These are phyloP conservation scores for Eupithecia exiguata DNA, from an alignment of 2,888 invertebrate species.

Conservation along the genomic window DNA sequence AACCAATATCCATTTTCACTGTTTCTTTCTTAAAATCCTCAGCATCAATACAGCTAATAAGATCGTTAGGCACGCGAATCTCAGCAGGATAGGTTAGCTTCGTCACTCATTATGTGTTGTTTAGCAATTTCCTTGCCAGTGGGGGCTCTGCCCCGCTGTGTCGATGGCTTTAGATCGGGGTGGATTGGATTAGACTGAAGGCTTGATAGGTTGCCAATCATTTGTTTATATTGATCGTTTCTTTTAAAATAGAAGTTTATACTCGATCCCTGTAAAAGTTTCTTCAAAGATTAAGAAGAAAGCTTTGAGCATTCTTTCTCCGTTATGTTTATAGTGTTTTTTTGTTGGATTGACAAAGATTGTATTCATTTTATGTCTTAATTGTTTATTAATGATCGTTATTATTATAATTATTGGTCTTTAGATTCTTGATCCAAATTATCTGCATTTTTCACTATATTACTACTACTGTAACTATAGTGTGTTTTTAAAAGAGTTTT, in stretches of 20 bases:
- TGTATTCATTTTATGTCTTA: too few relatives aligned
- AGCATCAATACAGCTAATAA: slow-evolving; percentile 25
- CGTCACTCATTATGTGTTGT: slow-evolving; percentile 39
- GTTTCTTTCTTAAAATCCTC: slow-evolving; percentile 5
- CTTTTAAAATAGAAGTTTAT: background rate
- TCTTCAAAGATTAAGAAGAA: too few relatives aligned
- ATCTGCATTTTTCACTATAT: too few relatives aligned
- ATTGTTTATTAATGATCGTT: too few relatives aligned
- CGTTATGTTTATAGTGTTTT: too few relatives aligned
- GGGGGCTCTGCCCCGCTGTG: slow-evolving; percentile 49
- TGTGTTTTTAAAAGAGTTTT: too few relatives aligned
- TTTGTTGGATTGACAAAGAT: too few relatives aligned
- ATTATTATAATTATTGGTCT: too few relatives aligned
- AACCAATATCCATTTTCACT: background rate
- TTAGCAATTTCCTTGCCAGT: slow-evolving; percentile 47
- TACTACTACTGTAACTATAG: too few relatives aligned
- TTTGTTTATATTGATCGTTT: slow-evolving; percentile 9
- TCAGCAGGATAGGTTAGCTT: slow-evolving; percentile 33
- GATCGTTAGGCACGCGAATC: slow-evolving; percentile 27
- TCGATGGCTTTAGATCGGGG: slow-evolving; percentile 46
- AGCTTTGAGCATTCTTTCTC: too few relatives aligned
- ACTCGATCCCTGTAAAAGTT: background rate
- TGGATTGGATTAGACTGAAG: slow-evolving; percentile 40
- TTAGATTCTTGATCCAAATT: too few relatives aligned
- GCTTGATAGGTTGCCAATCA: slow-evolving; percentile 23